Base-by-base conservation (phyloP, 1,140 invertebrate species). In the Oncopodura yosiiana region DNA sequence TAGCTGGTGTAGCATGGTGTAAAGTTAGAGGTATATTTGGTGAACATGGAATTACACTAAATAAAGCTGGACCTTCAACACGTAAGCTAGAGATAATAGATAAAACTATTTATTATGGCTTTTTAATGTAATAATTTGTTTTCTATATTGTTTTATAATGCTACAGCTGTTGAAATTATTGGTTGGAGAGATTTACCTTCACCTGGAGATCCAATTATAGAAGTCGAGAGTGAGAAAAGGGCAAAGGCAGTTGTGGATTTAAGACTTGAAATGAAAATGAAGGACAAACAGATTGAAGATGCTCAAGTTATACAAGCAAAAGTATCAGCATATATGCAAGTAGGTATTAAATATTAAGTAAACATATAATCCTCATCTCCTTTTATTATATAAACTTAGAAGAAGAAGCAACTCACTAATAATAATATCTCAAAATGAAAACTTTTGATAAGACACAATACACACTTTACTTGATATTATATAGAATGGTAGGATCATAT, bases 111-210 rank as follows among this genome's bases (percentile, higher is more conserved):
- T n/a, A n/a, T n/a, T n/a, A n/a, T n/a, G n/a, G n/a, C n/a, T n/a
- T n/a, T n/a, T n/a, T n/a, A n/a, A n/a, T n/a, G n/a, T n/a, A n/a
- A n/a, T n/a, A n/a, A n/a, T n/a, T n/a, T n/a, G n/a, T n/a, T n/a
- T n/a, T n/a, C n/a, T n/a, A n/a, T n/a, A n/a, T n/a, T n/a, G n/a
- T n/a, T n/a, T n/a, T n/a, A n/a, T n/a, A n/a, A n/a, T n/a, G n/a
- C n/a, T n/a, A n/a, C n/a, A n/a, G n/a, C 94, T 1, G 87, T 87
- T 3, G 83, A 92, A 70, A 79, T 97, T 23, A 77, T 87, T 32
- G 92, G 92, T 14, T 96, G 92, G 92, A 77, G 78, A 60, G 81
- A 84, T 32, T 69, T 96, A 51, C 94, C 94, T 0, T 67, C 78
- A 16, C 86, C 90, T 41, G 94, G 94, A 0, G 89, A 94, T 64